Base-by-base conservation (phyloP, 2,113 vertebrate genomes). In the Etia nguti region DNA sequence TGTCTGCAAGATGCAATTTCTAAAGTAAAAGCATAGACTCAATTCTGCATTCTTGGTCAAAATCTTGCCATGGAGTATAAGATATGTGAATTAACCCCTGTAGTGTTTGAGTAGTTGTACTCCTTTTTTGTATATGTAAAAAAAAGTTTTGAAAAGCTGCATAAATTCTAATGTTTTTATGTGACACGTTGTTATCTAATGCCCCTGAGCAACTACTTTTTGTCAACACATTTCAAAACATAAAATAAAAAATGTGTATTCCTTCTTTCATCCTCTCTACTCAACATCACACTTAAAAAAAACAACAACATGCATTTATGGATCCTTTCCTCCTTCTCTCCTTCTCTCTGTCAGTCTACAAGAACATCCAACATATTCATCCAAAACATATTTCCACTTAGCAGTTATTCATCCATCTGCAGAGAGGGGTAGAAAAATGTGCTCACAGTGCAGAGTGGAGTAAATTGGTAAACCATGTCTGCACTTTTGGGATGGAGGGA, bases 381-480 rank as follows among this genome's bases (percentile, higher is more conserved):
- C 75, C 46, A 55, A 86, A 88, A 87, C 65, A 70, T 36, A 68
- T 73, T 59, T 83, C 55, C 50, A 56, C 59, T 80, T 38, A 52
- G 80, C 68, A 83, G 83, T 84, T 46, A 79, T 88, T 80, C 83
- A 81, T 87, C 80, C 82, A 57, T 70, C 83, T 29, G 11, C 89
- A 80, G 81, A 77, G 82, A 81, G 34, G 26, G 62, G 80, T 5
- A 86, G 84, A 83, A 80, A 82, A 62, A 79, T 48, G 10, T 15
- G 81, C 57, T 88, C 85, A 55, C 87, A 80, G 80, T 75, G 80
- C 26, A 81, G 59, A 65, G 82, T 89, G 55, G 54, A 86, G 59
- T 59, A 65, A 90, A 93, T 88, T 68, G 89, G 65, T 55, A 57
- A 85, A 86, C 1, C 29, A 70, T 59, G 87, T 43, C 46, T 24